Evolutionary conservation across 2,888 invertebrate genomes (phyloP).

Genomic region (Melikaiella ostensackeni): DNA sequence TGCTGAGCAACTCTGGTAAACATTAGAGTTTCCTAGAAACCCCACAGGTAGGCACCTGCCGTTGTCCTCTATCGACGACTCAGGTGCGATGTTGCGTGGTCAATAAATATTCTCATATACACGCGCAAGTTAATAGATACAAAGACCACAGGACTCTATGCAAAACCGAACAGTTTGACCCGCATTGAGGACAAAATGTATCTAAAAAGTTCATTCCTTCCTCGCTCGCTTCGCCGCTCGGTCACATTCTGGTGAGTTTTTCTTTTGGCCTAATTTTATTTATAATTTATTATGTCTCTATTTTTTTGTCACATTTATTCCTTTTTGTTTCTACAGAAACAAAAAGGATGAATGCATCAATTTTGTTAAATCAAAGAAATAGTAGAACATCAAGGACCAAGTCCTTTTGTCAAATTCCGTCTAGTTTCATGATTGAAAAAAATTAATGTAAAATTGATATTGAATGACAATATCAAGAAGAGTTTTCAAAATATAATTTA

Average conservation of each 20-base stretch:
- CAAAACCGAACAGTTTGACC: conserved; percentile 42
- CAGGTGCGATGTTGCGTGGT: conserved; percentile 49
- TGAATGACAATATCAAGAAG: too few species aligned
- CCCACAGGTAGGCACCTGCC: conserved; percentile 41
- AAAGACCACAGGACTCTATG: conserved; percentile 44
- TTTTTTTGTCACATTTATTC: background rate
- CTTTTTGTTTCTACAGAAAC: too few species aligned
- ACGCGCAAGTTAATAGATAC: conserved; percentile 43
- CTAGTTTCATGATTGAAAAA: too few species aligned
- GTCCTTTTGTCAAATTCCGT: too few species aligned
- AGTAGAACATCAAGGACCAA: too few species aligned
- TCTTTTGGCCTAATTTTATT: background rate
- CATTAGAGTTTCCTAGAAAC: conserved; percentile 45
- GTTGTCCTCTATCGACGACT: conserved; percentile 44
- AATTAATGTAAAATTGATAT: too few species aligned
- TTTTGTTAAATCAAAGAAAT: too few species aligned
- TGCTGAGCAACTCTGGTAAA: background rate
- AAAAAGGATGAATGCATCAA: too few species aligned
- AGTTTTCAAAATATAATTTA: too few species aligned
- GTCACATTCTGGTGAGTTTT: conserved; percentile 19
- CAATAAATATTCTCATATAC: conserved; percentile 51
- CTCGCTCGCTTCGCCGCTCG: background rate
- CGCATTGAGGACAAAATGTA: conserved; percentile 10
- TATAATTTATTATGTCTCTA: background rate
- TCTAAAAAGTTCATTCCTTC: conserved; percentile 7